Evolutionary conservation across 2,113 vertebrate genomes (phyloP).

Genomic region (Phocoena sinus): DNA sequence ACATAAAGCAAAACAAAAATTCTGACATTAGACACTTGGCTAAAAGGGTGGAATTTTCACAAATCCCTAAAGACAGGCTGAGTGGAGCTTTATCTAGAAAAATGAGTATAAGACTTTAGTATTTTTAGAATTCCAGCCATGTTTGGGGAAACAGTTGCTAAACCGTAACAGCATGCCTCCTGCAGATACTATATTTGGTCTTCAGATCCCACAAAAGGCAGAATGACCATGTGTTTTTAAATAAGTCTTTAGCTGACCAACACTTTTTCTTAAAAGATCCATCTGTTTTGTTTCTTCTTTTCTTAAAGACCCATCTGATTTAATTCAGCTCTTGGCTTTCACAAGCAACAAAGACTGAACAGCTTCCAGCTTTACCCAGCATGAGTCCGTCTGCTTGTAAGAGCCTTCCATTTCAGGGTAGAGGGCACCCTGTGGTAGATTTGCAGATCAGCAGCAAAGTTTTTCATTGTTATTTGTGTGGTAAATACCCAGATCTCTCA

Average conservation of each 20-base stretch:
- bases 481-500: not conserved
- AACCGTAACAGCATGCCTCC: slow-evolving; percentile 58
- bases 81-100: slow-evolving; percentile 10
- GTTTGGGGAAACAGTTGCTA: slow-evolving; percentile 47
- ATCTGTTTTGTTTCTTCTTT: slow-evolving; percentile 9
- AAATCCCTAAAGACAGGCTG: not conserved
- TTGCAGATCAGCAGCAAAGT: not conserved
- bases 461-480: not conserved
- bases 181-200: slow-evolving; percentile 55
- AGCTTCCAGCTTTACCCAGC: slow-evolving; percentile 8
- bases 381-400: not conserved
- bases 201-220: slow-evolving; percentile 13
- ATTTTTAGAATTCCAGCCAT: slow-evolving; percentile 28
- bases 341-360: slow-evolving; percentile 33
- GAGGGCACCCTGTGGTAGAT: not conserved
- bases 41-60: slow-evolving; percentile 14
- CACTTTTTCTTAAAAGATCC: slow-evolving; percentile 28
- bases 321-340: slow-evolving; percentile 45
- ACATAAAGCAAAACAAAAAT: slow-evolving; percentile 14
- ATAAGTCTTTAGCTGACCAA: slow-evolving; percentile 58
- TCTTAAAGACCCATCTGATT: slow-evolving; percentile 35
- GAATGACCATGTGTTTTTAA: slow-evolving; percentile 47
- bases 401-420: not conserved
- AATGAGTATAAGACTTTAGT: slow-evolving; percentile 9
- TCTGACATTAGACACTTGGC: not conserved